These are phyloP conservation scores for Brenthis ino DNA, from an alignment of 2,888 invertebrate genomes.

Conservation along the genomic window DNA sequence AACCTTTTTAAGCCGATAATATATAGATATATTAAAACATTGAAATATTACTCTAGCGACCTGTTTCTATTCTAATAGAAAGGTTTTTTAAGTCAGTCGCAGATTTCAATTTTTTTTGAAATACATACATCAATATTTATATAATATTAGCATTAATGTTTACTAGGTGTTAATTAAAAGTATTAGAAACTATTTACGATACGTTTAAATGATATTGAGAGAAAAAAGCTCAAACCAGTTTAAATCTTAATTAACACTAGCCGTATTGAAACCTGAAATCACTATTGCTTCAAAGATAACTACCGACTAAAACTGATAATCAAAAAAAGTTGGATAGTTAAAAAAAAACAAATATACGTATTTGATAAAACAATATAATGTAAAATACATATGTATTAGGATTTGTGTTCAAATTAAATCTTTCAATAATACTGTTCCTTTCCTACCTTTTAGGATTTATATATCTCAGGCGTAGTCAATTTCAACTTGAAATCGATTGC, in stretches of 20 bases:
- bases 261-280: slow-evolving; percentile 3
- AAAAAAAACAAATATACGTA: no score
- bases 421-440: no score
- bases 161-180: no score
- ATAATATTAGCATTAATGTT: no score
- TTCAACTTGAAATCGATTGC: slow-evolving; percentile 29
- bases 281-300: not conserved
- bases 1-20: not conserved
- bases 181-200: not conserved
- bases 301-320: not conserved
- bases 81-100: no score
- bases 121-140: no score
- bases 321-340: no score
- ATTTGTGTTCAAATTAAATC: no score
- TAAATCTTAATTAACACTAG: slow-evolving; percentile 17
- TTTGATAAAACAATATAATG: no score
- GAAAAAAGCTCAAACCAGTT: slow-evolving; percentile 15
- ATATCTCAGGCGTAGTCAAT: not conserved
- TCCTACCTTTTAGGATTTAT: no score
- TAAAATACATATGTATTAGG: no score
- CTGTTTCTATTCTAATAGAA: not conserved
- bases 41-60: slow-evolving; percentile 10
- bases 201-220: not conserved
- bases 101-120: no score
- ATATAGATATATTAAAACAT: not conserved